Percentiles rank a stretch among this genome's conserved stretches.
Evolutionary conservation across 2,888 invertebrate species (phyloP).

Genomic region (Heteropelma amictum): DNA sequence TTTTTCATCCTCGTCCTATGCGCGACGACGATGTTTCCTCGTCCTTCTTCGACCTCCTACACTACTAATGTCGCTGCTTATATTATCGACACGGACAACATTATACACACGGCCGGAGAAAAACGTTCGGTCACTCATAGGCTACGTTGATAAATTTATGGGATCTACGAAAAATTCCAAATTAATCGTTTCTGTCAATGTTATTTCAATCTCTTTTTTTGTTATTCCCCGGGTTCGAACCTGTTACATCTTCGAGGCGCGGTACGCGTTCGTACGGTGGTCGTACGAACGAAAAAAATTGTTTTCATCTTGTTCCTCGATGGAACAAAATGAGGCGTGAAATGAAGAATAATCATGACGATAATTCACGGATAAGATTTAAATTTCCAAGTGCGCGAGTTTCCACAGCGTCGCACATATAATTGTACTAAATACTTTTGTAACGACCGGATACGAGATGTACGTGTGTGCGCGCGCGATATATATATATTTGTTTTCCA

Average conservation of each 20-base stretch:
- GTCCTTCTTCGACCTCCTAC: slow-evolving; percentile 13
- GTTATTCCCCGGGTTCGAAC: too few relatives aligned
- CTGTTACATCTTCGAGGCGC: too few relatives aligned
- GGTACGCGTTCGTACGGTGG: too few relatives aligned
- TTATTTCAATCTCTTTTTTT: slow-evolving; percentile 28
- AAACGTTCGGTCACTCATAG: slow-evolving; percentile 24
- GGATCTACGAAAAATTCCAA: slow-evolving; percentile 24
- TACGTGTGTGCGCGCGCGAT: too few relatives aligned
- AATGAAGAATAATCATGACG: neutral
- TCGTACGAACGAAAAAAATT: too few relatives aligned
- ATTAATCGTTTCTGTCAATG: slow-evolving; percentile 29
- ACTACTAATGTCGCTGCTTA: slow-evolving; percentile 31
- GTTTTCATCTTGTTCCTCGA: neutral
- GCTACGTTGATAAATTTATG: slow-evolving; percentile 37
- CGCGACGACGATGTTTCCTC: slow-evolving; percentile 5
- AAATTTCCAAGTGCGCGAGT: neutral
- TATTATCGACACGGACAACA: neutral
- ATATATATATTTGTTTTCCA: neutral
- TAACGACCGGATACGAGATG: too few relatives aligned
- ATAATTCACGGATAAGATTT: too few relatives aligned
- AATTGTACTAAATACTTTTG: too few relatives aligned
- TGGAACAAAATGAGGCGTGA: neutral
- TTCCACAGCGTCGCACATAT: too few relatives aligned
- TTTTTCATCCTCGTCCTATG: slow-evolving; percentile 14
- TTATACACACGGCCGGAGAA: slow-evolving; percentile 17